phyloP scores from a whole-genome alignment of 2,113 vertebrate genomes.

The Henicopernis longicauda region DNA sequence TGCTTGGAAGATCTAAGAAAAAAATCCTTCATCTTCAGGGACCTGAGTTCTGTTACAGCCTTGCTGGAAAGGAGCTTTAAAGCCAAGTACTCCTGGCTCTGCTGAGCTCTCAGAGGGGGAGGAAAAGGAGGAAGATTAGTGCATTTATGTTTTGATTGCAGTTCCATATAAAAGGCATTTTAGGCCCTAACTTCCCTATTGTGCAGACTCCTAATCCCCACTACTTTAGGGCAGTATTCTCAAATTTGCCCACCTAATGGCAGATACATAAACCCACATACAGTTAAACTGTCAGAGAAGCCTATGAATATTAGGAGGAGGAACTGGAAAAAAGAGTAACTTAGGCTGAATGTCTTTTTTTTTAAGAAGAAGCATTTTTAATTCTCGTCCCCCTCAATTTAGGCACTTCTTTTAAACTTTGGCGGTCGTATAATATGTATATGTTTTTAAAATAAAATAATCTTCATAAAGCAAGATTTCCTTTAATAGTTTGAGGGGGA shows the following conservation, averaged over 20 bases:
- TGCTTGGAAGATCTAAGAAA: conserved; percentile 26
- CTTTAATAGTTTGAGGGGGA: not conserved
- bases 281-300: not conserved
- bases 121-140: not conserved
- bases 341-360: not conserved
- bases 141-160: not conserved
- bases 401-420: not conserved
- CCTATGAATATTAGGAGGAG: not conserved
- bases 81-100: not conserved
- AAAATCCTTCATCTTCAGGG: conserved; percentile 14
- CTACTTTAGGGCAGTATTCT: not conserved
- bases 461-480: not conserved
- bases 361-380: not conserved
- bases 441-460: not conserved
- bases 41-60: not conserved
- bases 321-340: not conserved
- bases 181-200: not conserved
- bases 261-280: not conserved
- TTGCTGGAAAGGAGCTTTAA: conserved; percentile 9
- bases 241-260: not conserved
- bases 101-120: not conserved
- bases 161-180: not conserved
- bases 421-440: not conserved
- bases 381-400: not conserved
- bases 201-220: not conserved